Percentiles rank a stretch among this genome's conserved stretches.
Conservation (phyloP, 2,113 vertebrate genomes). For the Antidorcas marsupialis region DNA sequence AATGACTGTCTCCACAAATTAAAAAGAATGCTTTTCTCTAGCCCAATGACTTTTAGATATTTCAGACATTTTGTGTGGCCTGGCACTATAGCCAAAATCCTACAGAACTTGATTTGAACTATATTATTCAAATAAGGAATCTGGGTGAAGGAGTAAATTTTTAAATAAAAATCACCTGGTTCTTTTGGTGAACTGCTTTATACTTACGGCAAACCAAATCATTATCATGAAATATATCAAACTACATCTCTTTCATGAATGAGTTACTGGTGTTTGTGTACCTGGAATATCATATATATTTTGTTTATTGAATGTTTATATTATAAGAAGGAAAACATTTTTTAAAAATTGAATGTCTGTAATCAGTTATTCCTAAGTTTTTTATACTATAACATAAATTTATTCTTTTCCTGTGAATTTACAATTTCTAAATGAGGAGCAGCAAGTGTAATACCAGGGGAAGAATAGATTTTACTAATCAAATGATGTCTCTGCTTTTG, state of each 20-base stretch:
- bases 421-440: conserved; percentile 36
- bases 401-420: conserved; percentile 14
- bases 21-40: conserved; percentile 62
- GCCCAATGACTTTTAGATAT: conserved; percentile 56
- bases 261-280: neutral
- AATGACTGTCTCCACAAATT: conserved; percentile 62
- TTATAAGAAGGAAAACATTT: conserved; percentile 59
- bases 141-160: neutral
- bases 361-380: neutral
- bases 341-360: conserved; percentile 20
- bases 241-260: conserved; percentile 21
- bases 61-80: conserved; percentile 55
- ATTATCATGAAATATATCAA: conserved; percentile 7
- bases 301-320: conserved; percentile 63
- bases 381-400: conserved; percentile 29
- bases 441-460: neutral
- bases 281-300: conserved; percentile 11
- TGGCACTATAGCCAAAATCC: neutral
- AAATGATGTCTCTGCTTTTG: conserved; percentile 17
- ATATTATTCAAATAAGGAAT: neutral
- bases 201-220: neutral
- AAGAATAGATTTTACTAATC: conserved; percentile 27
- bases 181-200: conserved; percentile 48
- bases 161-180: neutral
- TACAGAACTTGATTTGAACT: neutral